Base-by-base conservation (phyloP, 2,888 invertebrate species). In the Tiliacea aurago region DNA sequence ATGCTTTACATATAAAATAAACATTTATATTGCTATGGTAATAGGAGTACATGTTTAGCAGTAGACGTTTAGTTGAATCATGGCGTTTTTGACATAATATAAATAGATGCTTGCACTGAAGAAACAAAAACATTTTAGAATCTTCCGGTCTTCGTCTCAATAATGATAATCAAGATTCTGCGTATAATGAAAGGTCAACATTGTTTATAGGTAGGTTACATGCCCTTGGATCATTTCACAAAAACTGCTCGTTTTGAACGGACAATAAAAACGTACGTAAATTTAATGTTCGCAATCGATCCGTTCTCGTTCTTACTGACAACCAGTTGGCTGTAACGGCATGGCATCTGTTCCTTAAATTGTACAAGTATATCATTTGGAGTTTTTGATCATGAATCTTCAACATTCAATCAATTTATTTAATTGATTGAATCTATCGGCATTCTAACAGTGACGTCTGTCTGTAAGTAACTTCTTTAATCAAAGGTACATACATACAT, bases 181-280 rank as follows among this genome's bases (percentile, higher is more conserved):
- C 37, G 37, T 28, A n/a, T 41, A 23, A 45, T 51, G 37, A 59
- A 77, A 65, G 43, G 49, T 51, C 33, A 69, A 61, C 45, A 65
- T 47, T 78, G 45, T 82, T 68, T 64, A 49, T 55, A 61, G 33
- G 43, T 61, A 47, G 43, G 45, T 10, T 28, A 7, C 15, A 33
- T 37, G 70, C 45, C 78, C 78, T 78, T 78, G 78, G 33, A 65
- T 47, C 41, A 41, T 56, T 55, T 82, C 23, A 69, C 51, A 69
- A 78, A 82, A 49, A 61, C 58, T 51, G 65, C 20, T 49, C 49
- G 11, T 63, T 55, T 62, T 51, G 20, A 47, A 37, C 37, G 23
- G 45, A 77, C 63, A 78, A 67, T 65, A 82, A 77, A 82, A 69
- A 61, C 55, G 51, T 13, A 45, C 18, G 53, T n/a, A n/a, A n/a